phyloP scores from a whole-genome alignment of 2,888 invertebrate genomes.

The Luperina testacea region DNA sequence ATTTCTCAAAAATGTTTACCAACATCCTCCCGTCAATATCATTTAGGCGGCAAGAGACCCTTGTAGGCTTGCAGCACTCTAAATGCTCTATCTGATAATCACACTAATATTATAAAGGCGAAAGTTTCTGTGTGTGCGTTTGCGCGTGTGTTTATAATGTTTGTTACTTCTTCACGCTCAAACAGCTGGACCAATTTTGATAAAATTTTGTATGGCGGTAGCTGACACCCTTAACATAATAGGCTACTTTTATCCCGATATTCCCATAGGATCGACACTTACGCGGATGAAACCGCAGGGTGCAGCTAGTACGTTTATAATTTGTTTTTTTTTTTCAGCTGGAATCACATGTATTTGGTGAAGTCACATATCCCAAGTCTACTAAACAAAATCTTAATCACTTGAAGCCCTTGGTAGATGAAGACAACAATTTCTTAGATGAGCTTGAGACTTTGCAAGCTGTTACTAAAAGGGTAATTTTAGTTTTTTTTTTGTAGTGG shows the following conservation, averaged over 20 bases:
- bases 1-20: too few relatives aligned
- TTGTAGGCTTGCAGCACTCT: not conserved
- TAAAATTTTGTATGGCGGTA: too few relatives aligned
- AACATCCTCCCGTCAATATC: too few relatives aligned
- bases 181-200: too few relatives aligned
- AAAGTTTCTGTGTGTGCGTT: too few relatives aligned
- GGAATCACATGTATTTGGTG: constrained; percentile 78
- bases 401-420: constrained; percentile 86
- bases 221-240: too few relatives aligned
- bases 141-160: too few relatives aligned
- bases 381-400: constrained; percentile 76
- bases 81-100: not conserved
- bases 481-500: not conserved
- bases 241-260: too few relatives aligned
- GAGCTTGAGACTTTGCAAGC: constrained; percentile 91
- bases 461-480: constrained; percentile 87
- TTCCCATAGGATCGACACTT: too few relatives aligned
- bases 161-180: too few relatives aligned
- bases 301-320: not conserved
- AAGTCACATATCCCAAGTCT: constrained; percentile 75
- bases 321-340: constrained; percentile 74
- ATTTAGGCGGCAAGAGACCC: too few relatives aligned
- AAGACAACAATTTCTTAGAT: constrained; percentile 91
- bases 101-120: too few relatives aligned
- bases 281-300: not conserved